Evolutionary conservation across 1,140 invertebrate species (phyloP).

Genomic region (Tetramorium alpestre): DNA sequence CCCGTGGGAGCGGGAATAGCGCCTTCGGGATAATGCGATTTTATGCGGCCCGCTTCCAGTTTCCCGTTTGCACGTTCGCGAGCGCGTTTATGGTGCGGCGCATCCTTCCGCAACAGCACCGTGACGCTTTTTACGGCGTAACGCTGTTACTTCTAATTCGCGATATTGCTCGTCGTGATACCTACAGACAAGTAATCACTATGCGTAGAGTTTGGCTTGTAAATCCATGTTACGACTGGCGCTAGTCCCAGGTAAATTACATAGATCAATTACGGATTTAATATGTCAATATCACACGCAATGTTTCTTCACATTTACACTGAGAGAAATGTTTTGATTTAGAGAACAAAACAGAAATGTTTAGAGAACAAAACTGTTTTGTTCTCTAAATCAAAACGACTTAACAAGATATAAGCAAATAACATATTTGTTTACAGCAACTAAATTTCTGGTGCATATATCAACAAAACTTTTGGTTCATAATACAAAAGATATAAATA

Average conservation of each 20-base stretch:
- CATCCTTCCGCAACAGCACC: constrained; percentile 3
- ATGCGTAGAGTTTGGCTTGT: too few species aligned
- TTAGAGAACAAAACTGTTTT: too few species aligned
- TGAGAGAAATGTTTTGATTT: too few species aligned
- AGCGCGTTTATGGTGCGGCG: constrained; percentile 34
- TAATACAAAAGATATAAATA: too few species aligned
- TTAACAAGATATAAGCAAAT: too few species aligned
- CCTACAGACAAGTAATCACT: constrained; percentile 16
- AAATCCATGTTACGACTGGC: not conserved
- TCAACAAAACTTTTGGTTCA: too few species aligned
- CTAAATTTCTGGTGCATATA: too few species aligned
- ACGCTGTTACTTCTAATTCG: constrained; percentile 41
- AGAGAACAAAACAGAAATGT: too few species aligned
- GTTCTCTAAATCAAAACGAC: too few species aligned
- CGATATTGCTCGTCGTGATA: constrained; percentile 30
- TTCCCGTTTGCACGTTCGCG: constrained; percentile 19
- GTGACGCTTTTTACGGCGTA: constrained; percentile 3
- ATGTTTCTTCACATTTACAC: not conserved
- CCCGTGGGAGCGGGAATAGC: constrained; percentile 42
- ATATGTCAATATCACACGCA: not conserved
- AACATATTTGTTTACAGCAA: too few species aligned
- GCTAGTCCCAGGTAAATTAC: not conserved
- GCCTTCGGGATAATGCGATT: constrained; percentile 58
- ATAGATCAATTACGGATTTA: not conserved
- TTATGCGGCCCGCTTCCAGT: constrained; percentile 35